These are phyloP conservation scores for Diabrotica virgifera DNA, from an alignment of 1,140 invertebrate species.

Conservation along the genomic window DNA sequence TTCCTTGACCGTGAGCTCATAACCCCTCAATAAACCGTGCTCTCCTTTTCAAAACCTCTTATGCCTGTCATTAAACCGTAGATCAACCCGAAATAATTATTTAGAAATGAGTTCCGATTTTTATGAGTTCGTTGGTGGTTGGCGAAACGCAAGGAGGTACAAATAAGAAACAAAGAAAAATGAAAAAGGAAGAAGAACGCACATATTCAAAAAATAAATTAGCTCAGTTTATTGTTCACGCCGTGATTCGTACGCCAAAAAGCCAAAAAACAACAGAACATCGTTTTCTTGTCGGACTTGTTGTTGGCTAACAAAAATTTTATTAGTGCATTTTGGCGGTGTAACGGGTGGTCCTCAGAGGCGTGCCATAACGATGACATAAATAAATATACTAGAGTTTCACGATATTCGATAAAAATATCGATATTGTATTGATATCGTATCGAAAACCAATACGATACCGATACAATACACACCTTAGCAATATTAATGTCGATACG, in stretches of 20 bases:
- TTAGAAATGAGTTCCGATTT: neutral
- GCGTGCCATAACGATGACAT: neutral
- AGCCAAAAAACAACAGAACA: slow-evolving; percentile 5
- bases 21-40: no score
- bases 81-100: neutral
- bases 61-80: neutral
- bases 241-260: slow-evolving; percentile 15
- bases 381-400: no score
- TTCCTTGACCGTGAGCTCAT: no score
- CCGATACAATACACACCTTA: no score
- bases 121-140: slow-evolving; percentile 1
- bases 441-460: no score
- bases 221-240: slow-evolving; percentile 17
- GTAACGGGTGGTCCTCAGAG: slow-evolving; percentile 15
- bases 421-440: no score
- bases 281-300: slow-evolving; percentile 10
- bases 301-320: slow-evolving; percentile 14
- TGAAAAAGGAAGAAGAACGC: neutral
- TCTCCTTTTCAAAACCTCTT: no score
- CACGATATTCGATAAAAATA: no score
- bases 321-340: slow-evolving; percentile 13
- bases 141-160: neutral
- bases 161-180: neutral
- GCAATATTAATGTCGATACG: no score
- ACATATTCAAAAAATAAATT: slow-evolving; percentile 17